Evolutionary conservation across 1,140 invertebrate species (phyloP).

Genomic region (Tetragonula clypearis): DNA sequence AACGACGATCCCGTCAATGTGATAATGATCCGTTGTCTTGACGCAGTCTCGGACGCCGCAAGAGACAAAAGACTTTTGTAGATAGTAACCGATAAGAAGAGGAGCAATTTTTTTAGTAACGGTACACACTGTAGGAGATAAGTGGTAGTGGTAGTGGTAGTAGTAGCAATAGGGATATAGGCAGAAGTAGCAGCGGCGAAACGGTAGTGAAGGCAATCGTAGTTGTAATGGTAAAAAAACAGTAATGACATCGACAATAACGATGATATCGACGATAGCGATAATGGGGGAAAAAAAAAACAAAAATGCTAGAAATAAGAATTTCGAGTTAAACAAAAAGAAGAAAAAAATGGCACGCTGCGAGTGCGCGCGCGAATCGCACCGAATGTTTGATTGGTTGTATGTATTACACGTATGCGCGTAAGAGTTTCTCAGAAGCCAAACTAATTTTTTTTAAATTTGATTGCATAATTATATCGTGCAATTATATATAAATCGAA

Average conservation of each 20-base stretch:
- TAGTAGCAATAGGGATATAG: background rate
- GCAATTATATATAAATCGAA: background rate
- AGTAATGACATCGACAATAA: background rate
- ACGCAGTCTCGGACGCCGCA: conserved; percentile 2
- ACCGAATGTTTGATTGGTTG: background rate
- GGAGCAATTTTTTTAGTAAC: background rate
- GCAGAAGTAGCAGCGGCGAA: background rate
- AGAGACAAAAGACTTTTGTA: conserved; percentile 32
- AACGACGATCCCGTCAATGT: background rate
- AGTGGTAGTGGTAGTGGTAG: background rate
- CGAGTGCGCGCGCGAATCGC: background rate
- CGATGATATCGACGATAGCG: background rate
- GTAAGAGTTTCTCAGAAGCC: too few relatives aligned
- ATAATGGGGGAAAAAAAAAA: background rate
- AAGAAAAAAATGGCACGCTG: background rate
- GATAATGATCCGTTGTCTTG: background rate
- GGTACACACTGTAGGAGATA: background rate
- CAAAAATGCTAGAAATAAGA: background rate
- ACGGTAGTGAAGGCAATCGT: too few relatives aligned
- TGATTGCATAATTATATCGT: too few relatives aligned
- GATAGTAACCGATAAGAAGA: background rate
- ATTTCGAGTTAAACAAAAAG: background rate
- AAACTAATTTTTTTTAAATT: too few relatives aligned
- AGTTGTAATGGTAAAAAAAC: background rate
- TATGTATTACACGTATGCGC: too few relatives aligned